These are phyloP conservation scores for Luscinia megarhynchos DNA, from an alignment of 2,797 vertebrate species.

Conservation along the genomic window DNA sequence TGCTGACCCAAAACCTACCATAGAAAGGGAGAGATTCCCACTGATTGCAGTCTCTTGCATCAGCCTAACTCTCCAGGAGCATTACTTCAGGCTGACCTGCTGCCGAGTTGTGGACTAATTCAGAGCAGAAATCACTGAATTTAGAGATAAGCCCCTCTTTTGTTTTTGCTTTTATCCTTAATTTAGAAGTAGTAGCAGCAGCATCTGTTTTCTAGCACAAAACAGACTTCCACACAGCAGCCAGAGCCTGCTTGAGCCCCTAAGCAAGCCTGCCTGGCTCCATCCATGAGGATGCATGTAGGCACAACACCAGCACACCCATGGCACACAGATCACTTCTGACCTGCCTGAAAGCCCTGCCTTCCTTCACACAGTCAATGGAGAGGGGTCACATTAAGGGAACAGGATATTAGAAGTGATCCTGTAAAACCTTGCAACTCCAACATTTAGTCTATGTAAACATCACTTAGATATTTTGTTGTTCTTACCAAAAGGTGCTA, in stretches of 20 bases:
- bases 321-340: not conserved
- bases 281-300: rapidly evolving
- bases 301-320: not conserved
- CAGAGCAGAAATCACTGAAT: rapidly evolving
- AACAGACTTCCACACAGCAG: not conserved
- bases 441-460: not conserved
- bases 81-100: not conserved
- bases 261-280: not conserved
- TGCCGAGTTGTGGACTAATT: not conserved
- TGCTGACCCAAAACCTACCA: not conserved
- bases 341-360: not conserved
- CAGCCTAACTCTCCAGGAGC: not conserved
- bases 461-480: not conserved
- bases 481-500: not conserved
- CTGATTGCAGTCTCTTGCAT: not conserved
- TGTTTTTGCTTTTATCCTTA: not conserved
- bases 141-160: not conserved
- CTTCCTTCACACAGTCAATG: not conserved
- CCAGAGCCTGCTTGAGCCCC: not conserved
- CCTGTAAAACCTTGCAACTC: not conserved
- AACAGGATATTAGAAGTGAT: not conserved
- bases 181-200: not conserved
- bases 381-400: not conserved
- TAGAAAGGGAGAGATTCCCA: not conserved
- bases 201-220: not conserved